Conservation (phyloP, 1,140 invertebrate genomes). For the Tetramorium alpestre region DNA sequence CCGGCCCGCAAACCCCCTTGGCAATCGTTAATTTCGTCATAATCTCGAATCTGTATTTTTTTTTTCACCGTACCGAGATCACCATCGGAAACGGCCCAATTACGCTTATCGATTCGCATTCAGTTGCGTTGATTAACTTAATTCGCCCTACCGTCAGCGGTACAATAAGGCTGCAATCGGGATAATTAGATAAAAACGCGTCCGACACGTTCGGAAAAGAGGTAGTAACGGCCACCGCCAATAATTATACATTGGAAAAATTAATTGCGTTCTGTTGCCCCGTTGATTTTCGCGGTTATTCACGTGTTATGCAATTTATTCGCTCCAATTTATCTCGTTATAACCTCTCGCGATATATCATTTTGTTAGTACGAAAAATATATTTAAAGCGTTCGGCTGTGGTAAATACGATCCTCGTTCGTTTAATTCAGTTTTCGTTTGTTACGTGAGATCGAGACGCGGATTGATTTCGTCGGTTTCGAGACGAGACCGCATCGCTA, state of each 20-base stretch:
- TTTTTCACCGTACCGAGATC: neutral
- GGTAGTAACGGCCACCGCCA: neutral
- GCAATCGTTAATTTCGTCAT: neutral
- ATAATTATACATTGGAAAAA: conserved; percentile 21
- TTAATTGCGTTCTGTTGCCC: neutral
- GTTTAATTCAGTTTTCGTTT: conserved; percentile 47
- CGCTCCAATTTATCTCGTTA: conserved; percentile 11
- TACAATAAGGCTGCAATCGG: neutral
- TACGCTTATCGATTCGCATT: conserved; percentile 9
- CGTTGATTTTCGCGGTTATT: neutral
- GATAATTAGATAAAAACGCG: conserved; percentile 13
- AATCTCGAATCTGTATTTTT: neutral
- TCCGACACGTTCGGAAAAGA: neutral
- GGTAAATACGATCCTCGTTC: conserved; percentile 15
- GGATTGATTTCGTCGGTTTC: conserved; percentile 57
- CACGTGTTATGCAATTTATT: neutral
- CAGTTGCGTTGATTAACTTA: conserved; percentile 19
- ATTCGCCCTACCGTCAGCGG: neutral
- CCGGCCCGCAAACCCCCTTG: neutral
- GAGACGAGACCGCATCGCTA: conserved; percentile 34
- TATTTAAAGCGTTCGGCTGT: conserved; percentile 10
- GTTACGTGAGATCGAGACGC: conserved; percentile 15
- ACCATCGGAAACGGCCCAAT: neutral
- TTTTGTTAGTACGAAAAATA: conserved; percentile 2
- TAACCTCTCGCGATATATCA: neutral